Evolutionary conservation across 2,888 invertebrate genomes (phyloP).

Genomic region (Limnephilus rhombicus): DNA sequence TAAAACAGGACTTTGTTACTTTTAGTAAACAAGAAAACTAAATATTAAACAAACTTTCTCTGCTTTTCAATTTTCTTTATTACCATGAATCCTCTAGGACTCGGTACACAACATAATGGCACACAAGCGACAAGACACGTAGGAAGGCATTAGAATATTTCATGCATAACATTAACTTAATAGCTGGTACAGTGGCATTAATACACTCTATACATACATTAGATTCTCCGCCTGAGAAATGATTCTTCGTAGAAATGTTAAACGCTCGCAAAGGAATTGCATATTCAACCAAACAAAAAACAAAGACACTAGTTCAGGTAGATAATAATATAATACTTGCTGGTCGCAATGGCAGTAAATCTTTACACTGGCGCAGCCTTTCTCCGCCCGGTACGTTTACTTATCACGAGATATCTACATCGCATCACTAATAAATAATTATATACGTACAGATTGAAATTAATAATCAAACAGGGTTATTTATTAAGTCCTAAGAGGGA

Average conservation of each 20-base stretch:
- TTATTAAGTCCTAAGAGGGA: not conserved
- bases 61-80: not conserved
- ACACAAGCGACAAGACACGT: not conserved
- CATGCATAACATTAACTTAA: not conserved
- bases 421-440: slow-evolving; percentile 12
- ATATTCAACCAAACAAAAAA: slow-evolving; percentile 48
- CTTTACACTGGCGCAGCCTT: slow-evolving; percentile 16
- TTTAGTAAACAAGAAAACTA: not conserved
- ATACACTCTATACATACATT: slow-evolving; percentile 25
- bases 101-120: not conserved
- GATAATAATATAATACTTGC: not conserved
- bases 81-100: not conserved
- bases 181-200: not conserved
- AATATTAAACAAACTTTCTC: not conserved
- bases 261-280: slow-evolving; percentile 29
- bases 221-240: slow-evolving; percentile 45
- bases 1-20: too few species aligned
- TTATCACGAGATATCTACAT: slow-evolving; percentile 18
- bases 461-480: slow-evolving; percentile 32
- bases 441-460: slow-evolving; percentile 15
- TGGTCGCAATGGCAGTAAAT: not conserved
- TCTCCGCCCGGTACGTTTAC: slow-evolving; percentile 12
- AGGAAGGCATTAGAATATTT: not conserved
- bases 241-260: slow-evolving; percentile 43
- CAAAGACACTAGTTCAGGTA: not conserved